Percentiles rank a stretch among this genome's conserved stretches.
Evolutionary conservation across 1,140 invertebrate species (phyloP).

Genomic region (Paraescarpia echinospica): DNA sequence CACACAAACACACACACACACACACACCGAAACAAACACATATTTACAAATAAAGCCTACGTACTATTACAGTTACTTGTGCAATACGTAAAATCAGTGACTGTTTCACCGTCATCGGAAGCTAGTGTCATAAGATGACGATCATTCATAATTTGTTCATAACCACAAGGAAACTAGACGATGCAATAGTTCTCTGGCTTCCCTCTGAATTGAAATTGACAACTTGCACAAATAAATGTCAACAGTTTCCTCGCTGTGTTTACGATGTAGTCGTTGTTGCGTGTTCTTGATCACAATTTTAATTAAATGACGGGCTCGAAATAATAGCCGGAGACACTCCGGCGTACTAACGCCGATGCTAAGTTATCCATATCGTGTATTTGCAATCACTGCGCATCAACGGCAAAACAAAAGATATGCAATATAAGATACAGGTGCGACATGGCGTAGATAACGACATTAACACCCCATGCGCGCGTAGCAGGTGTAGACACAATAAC

Average conservation of each 20-base stretch:
- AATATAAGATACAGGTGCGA: not conserved
- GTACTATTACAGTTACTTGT: too few relatives aligned
- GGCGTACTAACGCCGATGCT: not conserved
- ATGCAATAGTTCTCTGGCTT: too few relatives aligned
- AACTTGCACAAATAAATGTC: not conserved
- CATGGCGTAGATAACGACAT: not conserved
- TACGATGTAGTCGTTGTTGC: not conserved
- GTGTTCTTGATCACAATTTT: not conserved
- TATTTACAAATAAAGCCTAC: too few relatives aligned
- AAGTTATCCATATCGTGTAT: not conserved
- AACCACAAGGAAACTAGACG: too few relatives aligned
- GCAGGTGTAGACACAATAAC: not conserved
- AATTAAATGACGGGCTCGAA: not conserved
- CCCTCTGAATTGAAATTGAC: not conserved
- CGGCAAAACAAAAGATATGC: not conserved
- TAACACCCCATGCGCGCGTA: not conserved
- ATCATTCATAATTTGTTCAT: too few relatives aligned
- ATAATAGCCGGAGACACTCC: not conserved
- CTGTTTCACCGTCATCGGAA: too few relatives aligned
- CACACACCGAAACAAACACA: too few relatives aligned
- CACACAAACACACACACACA: too few relatives aligned
- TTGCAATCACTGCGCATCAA: not conserved
- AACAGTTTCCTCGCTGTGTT: not conserved
- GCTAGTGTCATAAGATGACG: too few relatives aligned
- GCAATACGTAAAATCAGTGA: too few relatives aligned